A percentile compares a stretch with the other conserved stretches of the same genome.
phyloP scores from a whole-genome alignment of 2,797 vertebrate species.

The Botia almorhae region DNA sequence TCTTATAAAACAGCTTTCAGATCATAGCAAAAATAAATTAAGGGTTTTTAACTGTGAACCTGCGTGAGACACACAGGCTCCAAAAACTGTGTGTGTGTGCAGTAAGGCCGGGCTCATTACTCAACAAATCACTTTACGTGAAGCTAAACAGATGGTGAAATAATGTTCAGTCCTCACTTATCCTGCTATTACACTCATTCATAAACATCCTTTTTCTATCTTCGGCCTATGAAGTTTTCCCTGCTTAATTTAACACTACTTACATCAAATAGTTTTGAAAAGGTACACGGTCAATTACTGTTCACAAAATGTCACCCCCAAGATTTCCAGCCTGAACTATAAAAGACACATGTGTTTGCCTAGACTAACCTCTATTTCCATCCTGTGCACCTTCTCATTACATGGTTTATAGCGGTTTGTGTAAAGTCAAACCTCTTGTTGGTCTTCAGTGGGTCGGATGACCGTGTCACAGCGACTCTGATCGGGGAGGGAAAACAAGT shows the following conservation, averaged over 20 bases:
- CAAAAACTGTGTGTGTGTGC: not conserved
- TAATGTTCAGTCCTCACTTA: not conserved
- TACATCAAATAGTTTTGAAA: not conserved
- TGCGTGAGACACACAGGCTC: not conserved
- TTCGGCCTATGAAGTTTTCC: not conserved
- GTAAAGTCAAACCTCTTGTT: conserved; percentile 34
- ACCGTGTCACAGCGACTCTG: conserved; percentile 36
- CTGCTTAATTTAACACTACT: not conserved
- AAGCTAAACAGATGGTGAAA: not conserved
- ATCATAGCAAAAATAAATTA: conserved; percentile 6
- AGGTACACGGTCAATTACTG: not conserved
- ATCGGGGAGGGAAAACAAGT: conserved; percentile 36
- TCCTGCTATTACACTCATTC: not conserved
- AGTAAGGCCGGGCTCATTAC: not conserved
- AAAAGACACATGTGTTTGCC: conserved; percentile 43
- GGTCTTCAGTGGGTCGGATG: conserved; percentile 3
- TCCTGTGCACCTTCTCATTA: conserved; percentile 35
- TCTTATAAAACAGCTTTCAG: conserved; percentile 3
- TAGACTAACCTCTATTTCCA: conserved; percentile 31
- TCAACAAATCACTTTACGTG: not conserved
- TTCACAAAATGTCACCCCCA: not conserved
- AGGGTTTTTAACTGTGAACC: conserved; percentile 3
- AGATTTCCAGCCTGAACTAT: conserved; percentile 13
- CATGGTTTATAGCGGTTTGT: conserved; percentile 31
- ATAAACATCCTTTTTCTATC: not conserved